These are phyloP conservation scores for Diorhabda carinulata DNA, from an alignment of 1,140 invertebrate genomes.

Conservation along the genomic window DNA sequence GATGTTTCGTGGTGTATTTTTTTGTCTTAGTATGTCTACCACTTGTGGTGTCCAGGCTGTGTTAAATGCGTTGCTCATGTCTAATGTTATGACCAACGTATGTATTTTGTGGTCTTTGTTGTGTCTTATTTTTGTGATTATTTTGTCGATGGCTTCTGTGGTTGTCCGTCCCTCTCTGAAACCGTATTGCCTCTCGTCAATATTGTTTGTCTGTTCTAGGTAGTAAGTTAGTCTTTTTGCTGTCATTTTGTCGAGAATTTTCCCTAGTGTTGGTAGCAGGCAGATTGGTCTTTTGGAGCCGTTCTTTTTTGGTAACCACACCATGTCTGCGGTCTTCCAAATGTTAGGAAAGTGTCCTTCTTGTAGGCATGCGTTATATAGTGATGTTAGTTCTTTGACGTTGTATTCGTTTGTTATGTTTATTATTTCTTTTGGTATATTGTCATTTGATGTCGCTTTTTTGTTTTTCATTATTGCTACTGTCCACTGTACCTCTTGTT, in stretches of 20 bases:
- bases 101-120: too few relatives aligned
- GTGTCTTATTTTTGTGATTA: too few relatives aligned
- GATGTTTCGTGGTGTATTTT: too few relatives aligned
- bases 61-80: too few relatives aligned
- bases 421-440: neutral
- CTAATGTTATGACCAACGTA: too few relatives aligned
- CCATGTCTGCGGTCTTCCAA: conserved; percentile 6
- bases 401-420: neutral
- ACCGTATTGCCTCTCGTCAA: conserved; percentile 17
- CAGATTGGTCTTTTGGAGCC: neutral
- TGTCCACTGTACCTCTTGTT: neutral
- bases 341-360: conserved; percentile 4
- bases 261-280: neutral
- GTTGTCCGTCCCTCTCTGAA: conserved; percentile 13
- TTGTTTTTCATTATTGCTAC: neutral
- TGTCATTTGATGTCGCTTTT: neutral
- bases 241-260: conserved; percentile 1
- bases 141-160: too few relatives aligned
- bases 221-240: conserved; percentile 5
- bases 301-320: conserved; percentile 6
- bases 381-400: neutral
- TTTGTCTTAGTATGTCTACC: too few relatives aligned
- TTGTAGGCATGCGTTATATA: conserved; percentile 1
- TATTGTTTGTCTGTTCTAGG: neutral
- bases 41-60: too few relatives aligned